Conservation (phyloP, 2,888 invertebrate genomes). For the Eristalinus sepulchralis region DNA sequence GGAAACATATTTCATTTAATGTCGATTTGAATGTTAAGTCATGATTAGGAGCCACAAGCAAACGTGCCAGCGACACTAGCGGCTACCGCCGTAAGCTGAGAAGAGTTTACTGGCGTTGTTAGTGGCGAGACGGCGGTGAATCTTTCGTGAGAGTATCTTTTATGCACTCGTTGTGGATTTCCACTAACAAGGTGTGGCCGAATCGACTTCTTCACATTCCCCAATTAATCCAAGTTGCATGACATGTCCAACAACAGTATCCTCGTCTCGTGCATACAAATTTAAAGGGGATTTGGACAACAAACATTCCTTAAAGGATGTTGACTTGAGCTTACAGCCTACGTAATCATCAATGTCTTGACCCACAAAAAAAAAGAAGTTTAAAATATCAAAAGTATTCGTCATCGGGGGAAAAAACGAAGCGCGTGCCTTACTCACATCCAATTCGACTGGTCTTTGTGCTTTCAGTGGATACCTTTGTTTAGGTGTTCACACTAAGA, state of each 20-base stretch:
- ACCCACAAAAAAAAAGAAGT: slow-evolving; percentile 28
- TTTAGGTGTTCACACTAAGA: slow-evolving; percentile 38
- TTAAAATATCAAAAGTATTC: slow-evolving; percentile 30
- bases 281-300: slow-evolving; percentile 8
- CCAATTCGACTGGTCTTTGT: background rate
- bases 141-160: background rate
- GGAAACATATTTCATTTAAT: slow-evolving; percentile 69
- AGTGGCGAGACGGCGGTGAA: background rate
- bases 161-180: background rate
- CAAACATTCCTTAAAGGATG: slow-evolving; percentile 53
- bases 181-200: slow-evolving; percentile 49
- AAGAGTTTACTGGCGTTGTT: background rate
- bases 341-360: slow-evolving; percentile 25
- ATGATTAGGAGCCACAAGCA: slow-evolving; percentile 38
- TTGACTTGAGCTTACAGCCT: slow-evolving; percentile 42
- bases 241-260: slow-evolving; percentile 6
- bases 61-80: slow-evolving; percentile 23
- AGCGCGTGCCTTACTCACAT: no score
- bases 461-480: slow-evolving; percentile 37
- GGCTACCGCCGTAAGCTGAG: background rate
- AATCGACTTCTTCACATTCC: background rate
- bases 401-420: slow-evolving; percentile 28
- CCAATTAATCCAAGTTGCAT: slow-evolving; percentile 13
- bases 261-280: slow-evolving; percentile 46
- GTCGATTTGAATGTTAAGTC: slow-evolving; percentile 67